A percentile compares a stretch with the other conserved stretches of the same genome.
phyloP scores from a whole-genome alignment of 1,140 invertebrate species.

The Alviniconcha marisindica region DNA sequence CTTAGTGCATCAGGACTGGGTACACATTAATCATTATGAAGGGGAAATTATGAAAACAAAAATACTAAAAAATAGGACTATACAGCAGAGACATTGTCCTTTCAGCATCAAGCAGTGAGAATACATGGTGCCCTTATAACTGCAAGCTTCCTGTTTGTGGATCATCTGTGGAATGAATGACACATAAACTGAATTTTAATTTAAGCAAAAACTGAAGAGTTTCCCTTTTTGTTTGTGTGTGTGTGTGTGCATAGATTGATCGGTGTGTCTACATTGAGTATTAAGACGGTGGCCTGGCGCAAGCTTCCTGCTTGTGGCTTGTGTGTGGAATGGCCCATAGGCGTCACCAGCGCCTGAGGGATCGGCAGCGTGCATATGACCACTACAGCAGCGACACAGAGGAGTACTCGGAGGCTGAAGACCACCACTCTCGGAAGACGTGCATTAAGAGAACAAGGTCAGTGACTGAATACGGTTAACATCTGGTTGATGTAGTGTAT shows the following conservation, averaged over 20 bases:
- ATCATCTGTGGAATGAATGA: neutral
- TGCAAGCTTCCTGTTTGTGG: too few species aligned
- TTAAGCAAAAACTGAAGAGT: neutral
- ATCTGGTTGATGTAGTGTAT: too few species aligned
- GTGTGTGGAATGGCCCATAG: constrained; percentile 48
- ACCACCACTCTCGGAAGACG: constrained; percentile 65
- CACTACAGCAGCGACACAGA: constrained; percentile 74
- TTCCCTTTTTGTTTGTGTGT: neutral
- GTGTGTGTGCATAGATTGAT: too few species aligned
- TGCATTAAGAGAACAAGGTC: constrained; percentile 75
- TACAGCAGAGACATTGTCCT: too few species aligned
- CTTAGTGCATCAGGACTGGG: too few species aligned
- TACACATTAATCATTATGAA: too few species aligned
- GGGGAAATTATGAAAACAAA: too few species aligned
- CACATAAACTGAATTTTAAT: neutral
- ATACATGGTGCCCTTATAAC: neutral
- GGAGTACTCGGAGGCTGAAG: constrained; percentile 75
- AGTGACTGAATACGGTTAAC: too few species aligned
- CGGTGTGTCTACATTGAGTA: too few species aligned
- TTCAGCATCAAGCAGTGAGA: too few species aligned
- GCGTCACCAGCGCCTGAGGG: constrained; percentile 41
- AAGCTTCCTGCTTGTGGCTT: constrained; percentile 21
- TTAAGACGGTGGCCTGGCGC: constrained; percentile 1
- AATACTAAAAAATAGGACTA: too few species aligned
- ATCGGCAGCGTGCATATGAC: constrained; percentile 66